Evolutionary conservation across 2,888 invertebrate species (phyloP).

Genomic region (Tetragnatha montana): DNA sequence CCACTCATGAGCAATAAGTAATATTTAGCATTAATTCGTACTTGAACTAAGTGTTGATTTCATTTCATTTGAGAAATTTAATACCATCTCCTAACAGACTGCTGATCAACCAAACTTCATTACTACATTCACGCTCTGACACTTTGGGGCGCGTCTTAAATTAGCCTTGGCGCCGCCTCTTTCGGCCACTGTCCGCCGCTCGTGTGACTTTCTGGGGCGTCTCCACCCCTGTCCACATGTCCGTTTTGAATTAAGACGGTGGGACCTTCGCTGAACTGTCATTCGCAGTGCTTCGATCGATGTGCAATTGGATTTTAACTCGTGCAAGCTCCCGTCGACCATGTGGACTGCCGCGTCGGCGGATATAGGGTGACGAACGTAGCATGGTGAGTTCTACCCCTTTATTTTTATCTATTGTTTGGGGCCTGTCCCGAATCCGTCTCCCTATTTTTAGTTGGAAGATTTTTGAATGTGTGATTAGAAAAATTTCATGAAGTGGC

Average conservation of each 20-base stretch:
- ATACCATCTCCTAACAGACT: too few relatives aligned
- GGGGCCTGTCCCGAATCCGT: not conserved
- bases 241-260: constrained; percentile 40
- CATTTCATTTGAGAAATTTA: too few relatives aligned
- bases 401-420: not conserved
- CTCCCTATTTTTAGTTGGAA: not conserved
- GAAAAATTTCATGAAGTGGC: too few relatives aligned
- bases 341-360: constrained; percentile 60
- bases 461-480: too few relatives aligned
- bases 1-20: too few relatives aligned
- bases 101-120: too few relatives aligned
- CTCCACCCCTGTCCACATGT: constrained; percentile 14
- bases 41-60: too few relatives aligned
- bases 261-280: constrained; percentile 24
- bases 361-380: constrained; percentile 46
- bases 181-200: not conserved
- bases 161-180: too few relatives aligned
- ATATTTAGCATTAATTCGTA: too few relatives aligned
- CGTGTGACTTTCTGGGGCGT: not conserved
- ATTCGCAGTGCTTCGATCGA: constrained; percentile 24
- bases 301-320: constrained; percentile 30
- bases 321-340: constrained; percentile 4
- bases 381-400: constrained; percentile 29
- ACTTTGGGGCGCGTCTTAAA: too few relatives aligned
- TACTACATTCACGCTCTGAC: too few relatives aligned